Conservation (phyloP, 2,797 vertebrate species). For the Pelochelys cantorii region DNA sequence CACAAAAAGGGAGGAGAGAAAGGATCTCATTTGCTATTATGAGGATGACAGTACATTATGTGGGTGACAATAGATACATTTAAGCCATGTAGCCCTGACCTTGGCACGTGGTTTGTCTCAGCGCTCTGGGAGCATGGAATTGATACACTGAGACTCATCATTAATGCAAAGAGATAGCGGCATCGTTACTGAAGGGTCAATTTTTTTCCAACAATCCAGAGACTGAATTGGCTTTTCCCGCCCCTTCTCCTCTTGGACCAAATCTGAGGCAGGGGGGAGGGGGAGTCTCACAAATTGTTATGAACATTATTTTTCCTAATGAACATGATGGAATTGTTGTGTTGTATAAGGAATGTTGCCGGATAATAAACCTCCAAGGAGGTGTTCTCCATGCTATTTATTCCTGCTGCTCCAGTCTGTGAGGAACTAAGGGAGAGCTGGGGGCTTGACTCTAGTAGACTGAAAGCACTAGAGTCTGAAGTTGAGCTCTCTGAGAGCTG, state of each 20-base stretch:
- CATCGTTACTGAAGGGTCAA: slow-evolving; percentile 37
- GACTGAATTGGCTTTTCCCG: not conserved
- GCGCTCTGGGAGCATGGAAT: slow-evolving; percentile 56
- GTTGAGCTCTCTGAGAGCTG: not conserved
- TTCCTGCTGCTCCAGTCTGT: not conserved
- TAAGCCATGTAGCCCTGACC: slow-evolving; percentile 75
- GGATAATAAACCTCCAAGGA: accelerated
- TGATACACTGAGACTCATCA: slow-evolving; percentile 72
- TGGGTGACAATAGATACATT: slow-evolving; percentile 77
- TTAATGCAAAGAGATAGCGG: slow-evolving; percentile 64
- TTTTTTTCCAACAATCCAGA: not conserved
- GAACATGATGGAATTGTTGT: not conserved
- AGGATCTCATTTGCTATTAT: slow-evolving; percentile 71
- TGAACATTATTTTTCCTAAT: not conserved
- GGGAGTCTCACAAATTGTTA: accelerated
- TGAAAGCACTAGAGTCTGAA: accelerated
- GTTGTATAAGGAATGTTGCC: accelerated
- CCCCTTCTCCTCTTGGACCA: not conserved
- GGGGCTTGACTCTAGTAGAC: accelerated
- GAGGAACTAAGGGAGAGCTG: accelerated
- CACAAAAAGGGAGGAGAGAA: slow-evolving; percentile 76
- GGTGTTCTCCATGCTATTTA: not conserved
- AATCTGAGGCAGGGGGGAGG: not conserved
- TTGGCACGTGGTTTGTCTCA: slow-evolving; percentile 77
- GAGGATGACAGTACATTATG: not conserved